Base-by-base conservation (phyloP, 2,888 invertebrate genomes). In the Argynnis bischoffii region DNA sequence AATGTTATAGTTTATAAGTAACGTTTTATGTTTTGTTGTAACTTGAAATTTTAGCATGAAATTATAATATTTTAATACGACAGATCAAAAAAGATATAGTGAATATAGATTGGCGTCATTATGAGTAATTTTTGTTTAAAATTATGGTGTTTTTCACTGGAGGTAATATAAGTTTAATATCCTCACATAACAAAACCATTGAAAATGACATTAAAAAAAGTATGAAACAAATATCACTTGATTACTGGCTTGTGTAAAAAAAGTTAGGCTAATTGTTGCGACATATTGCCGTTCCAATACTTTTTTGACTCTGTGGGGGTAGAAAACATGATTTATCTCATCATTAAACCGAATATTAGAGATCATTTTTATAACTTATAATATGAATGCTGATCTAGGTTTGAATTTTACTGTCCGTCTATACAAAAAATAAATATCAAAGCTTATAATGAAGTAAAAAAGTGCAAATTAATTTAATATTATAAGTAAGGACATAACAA, bases 231-330 rank as follows among this genome's bases (percentile, higher is more conserved):
- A 26, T 26, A 11, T 47, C 57, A 6, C 26, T 59, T 59, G 57
- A 59, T 59, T 67, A 64, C 54, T 41, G 55, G 21, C 35, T 69
- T 69, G 48, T 59, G 14, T 59, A 59, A 59, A 59, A n/a, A 59
- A 59, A 59, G 59, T 47, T 48, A 26, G 16, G 15, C 11, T 11
- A 11, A 11, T 11, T 48, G 59, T 11, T 1, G 50, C 61, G 51
- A 16, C 31, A 61, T 61, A 51, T 61, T 51, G 31, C 35, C 18
- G 16, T 61, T 51, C 61, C 51, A 15, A 51, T 51, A 51, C 35
- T 61, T 61, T 56, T 61, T 61, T 59, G 26, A 51, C 50, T 50
- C 8, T 50, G 1, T 31, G 16, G 16, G 50, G 35, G 18, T 35
- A 61, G 51, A 61, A 61, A 61, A 48, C 31, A 15, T 61, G 60